Evolutionary conservation across 2,797 vertebrate species (phyloP).

Genomic region (Pangasius krempfi): DNA sequence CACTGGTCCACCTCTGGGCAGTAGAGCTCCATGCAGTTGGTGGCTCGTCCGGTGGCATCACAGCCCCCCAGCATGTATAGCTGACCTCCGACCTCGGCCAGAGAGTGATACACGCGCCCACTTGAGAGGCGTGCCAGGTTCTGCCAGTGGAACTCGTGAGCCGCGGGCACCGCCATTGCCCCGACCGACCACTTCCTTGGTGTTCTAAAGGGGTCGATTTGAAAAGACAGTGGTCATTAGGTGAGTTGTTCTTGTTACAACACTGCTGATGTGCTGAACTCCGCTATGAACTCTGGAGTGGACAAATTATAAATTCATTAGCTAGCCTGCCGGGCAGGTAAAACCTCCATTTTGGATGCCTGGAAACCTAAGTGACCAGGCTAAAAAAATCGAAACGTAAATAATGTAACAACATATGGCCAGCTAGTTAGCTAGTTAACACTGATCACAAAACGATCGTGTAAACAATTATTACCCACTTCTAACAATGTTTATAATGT

Average conservation of each 20-base stretch:
- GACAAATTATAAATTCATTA: not conserved
- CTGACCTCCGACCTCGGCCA: slow-evolving; percentile 88
- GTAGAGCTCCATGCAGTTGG: slow-evolving; percentile 86
- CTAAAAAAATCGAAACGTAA: not conserved
- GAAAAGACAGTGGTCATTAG: not conserved
- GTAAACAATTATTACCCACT: not conserved
- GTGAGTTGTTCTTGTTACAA: not conserved
- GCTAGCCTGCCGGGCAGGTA: not conserved
- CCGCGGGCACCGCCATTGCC: slow-evolving; percentile 82
- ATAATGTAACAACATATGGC: not conserved
- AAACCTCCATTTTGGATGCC: not conserved
- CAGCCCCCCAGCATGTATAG: slow-evolving; percentile 93
- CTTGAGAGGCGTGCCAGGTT: slow-evolving; percentile 84
- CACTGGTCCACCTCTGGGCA: slow-evolving; percentile 92
- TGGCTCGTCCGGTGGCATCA: slow-evolving; percentile 84
- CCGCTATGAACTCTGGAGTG: not conserved
- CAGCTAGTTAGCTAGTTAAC: not conserved
- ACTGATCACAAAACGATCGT: not conserved
- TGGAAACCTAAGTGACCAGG: not conserved
- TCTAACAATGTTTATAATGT: not conserved
- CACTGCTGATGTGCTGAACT: not conserved
- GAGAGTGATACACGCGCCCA: slow-evolving; percentile 87
- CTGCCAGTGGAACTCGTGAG: slow-evolving; percentile 94
- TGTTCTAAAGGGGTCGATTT: not conserved
- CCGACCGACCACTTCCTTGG: not conserved